These are phyloP conservation scores for Lepus townsendii DNA, from an alignment of 2,797 vertebrate species.

Conservation along the genomic window DNA sequence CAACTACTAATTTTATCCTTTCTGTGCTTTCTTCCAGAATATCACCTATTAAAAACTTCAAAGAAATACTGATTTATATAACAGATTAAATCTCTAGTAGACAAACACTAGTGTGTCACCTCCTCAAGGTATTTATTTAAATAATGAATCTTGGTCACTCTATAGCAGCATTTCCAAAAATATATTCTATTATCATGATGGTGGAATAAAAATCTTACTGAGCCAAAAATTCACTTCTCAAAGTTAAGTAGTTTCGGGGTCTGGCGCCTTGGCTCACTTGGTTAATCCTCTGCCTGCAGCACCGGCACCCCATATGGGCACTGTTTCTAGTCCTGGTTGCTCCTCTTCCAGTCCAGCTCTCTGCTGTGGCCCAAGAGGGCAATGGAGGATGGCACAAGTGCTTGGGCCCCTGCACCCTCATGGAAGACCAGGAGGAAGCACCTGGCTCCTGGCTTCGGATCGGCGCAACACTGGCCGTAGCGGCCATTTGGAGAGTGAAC, in stretches of 20 bases:
- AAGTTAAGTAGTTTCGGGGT: background rate
- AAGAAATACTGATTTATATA: background rate
- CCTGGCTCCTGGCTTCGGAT: too few species aligned
- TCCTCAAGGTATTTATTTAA: background rate
- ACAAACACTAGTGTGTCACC: background rate
- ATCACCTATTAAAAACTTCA: background rate
- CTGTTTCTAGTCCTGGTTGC: too few species aligned
- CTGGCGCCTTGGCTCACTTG: too few species aligned
- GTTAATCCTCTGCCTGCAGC: too few species aligned
- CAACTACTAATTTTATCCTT: background rate
- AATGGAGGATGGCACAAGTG: too few species aligned
- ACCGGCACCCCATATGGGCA: too few species aligned
- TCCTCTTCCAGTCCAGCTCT: too few species aligned
- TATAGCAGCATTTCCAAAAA: slow-evolving; percentile 3
- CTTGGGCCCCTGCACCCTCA: too few species aligned
- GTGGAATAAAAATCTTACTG: background rate
- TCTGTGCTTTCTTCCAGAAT: background rate
- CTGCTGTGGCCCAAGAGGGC: too few species aligned
- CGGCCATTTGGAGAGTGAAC: too few species aligned
- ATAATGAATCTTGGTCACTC: background rate
- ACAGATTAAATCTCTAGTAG: background rate
- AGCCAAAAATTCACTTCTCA: background rate
- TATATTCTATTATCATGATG: background rate
- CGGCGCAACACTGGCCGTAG: too few species aligned
- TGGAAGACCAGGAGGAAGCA: too few species aligned